These are phyloP conservation scores for Jacana jacana DNA, from an alignment of 2,113 vertebrate genomes.

Conservation along the genomic window DNA sequence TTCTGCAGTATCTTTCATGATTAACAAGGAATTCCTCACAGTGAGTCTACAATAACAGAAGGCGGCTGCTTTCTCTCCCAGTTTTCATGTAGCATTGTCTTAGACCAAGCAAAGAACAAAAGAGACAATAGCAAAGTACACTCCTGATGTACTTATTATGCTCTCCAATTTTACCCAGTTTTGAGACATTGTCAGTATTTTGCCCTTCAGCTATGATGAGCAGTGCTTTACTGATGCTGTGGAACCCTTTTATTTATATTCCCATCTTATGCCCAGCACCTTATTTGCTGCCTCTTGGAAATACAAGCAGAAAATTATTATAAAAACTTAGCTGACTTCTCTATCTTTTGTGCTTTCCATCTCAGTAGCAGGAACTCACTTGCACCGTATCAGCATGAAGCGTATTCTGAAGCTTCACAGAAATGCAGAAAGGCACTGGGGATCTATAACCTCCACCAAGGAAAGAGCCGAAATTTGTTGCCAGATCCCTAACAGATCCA, in stretches of 20 bases:
- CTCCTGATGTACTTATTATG: background rate
- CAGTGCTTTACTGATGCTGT: background rate
- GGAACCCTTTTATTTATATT: background rate
- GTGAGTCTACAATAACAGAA: background rate
- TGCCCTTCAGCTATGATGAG: conserved; percentile 38
- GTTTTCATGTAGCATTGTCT: background rate
- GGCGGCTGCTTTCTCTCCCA: background rate
- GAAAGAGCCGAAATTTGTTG: conserved; percentile 27
- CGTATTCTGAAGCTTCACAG: background rate
- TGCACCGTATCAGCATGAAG: background rate
- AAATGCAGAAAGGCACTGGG: background rate
- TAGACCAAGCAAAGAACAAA: too few relatives aligned
- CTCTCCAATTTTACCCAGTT: background rate
- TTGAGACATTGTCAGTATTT: background rate
- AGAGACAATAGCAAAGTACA: background rate
- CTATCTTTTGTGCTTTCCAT: conserved; percentile 5
- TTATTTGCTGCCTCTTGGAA: conserved; percentile 41
- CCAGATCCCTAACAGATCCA: background rate
- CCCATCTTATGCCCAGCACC: background rate
- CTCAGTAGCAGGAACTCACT: background rate
- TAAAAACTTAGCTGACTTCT: conserved; percentile 24
- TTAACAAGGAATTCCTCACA: background rate
- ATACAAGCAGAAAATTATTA: background rate
- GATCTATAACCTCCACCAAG: conserved; percentile 13
- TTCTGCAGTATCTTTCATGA: background rate